Evolutionary conservation across 1,140 invertebrate genomes (phyloP), one percentile per base, ranked within the genome.

Genomic region (Megathymus violae): DNA sequence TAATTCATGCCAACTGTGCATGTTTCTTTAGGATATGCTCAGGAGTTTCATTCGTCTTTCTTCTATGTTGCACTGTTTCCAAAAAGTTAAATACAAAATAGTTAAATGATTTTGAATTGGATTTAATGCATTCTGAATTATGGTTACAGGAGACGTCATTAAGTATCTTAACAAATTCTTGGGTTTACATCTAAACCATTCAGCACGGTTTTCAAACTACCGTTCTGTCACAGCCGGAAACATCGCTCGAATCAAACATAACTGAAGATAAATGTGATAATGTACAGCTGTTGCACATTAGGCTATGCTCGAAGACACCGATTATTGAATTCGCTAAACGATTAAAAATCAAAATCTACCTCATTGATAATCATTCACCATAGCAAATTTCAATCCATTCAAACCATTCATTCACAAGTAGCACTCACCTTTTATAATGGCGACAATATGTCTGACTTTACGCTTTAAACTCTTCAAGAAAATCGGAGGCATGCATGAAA

Each of bases 401-500:
- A 66, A 64, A 64, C 71, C 61, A 73, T 78, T 71, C 67, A 70
- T 69, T 64, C 59, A 68, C 64, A 75, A 80, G 78, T 79, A 80
- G 76, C 78, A 67, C 78, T 76, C 67, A 51, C 25, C 36, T 70
- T 17, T 41, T 27, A 71, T 61, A 71, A 76, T 59, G 67, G 67
- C 65, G 65, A 74, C 75, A 76, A 75, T 64, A 60, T 64, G 68
- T 80, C 74, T 82, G 73, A 73, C 67, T 71, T 67, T 31, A 59
- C 59, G 64, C 22, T 65, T 48, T 54, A 31, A 43, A 58, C 31
- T 7, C 15, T 36, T 60, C 17, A 74, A 78, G 76, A 80, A 80
- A 66, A 46, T 13, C 54, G 67, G 69, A 78, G 82, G 82, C 82
- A 85, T 71, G 82, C 80, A 76, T 82, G 70, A 83, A 82, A 83